Evolutionary conservation across 2,888 invertebrate species (phyloP).

Genomic region (Epinotia brunnichana): DNA sequence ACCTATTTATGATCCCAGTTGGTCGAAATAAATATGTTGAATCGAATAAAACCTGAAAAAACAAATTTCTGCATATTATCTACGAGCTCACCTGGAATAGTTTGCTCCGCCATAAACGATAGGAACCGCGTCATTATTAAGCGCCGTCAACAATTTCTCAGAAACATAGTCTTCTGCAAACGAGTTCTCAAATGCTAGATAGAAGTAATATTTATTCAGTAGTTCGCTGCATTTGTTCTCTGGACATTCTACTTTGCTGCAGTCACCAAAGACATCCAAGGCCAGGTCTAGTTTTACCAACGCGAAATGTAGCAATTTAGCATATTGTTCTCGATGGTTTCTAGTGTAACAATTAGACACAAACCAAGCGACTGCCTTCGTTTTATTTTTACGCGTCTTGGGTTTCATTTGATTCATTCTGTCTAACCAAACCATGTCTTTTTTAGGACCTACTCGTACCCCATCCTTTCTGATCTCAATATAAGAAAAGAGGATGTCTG

Average conservation of each 20-base stretch:
- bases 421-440: constrained; percentile 59
- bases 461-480: constrained; percentile 57
- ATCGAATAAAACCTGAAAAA: no score
- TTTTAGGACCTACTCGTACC: constrained; percentile 57
- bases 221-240: constrained; percentile 49
- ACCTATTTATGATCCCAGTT: no score
- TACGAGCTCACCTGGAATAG: constrained; percentile 65
- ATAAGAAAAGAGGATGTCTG: constrained; percentile 63
- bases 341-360: constrained; percentile 56
- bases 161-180: constrained; percentile 64
- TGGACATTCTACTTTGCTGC: constrained; percentile 55
- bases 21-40: no score
- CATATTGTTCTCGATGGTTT: constrained; percentile 52
- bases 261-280: constrained; percentile 60
- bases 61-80: no score
- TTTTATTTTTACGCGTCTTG: constrained; percentile 51
- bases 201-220: constrained; percentile 62
- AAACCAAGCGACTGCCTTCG: constrained; percentile 61
- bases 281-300: constrained; percentile 51
- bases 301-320: constrained; percentile 47
- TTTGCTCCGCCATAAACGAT: constrained; percentile 86
- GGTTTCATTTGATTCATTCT: constrained; percentile 53
- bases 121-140: constrained; percentile 84
- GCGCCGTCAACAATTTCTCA: constrained; percentile 61
- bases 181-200: constrained; percentile 64